Conservation (phyloP, 1,140 invertebrate genomes). For the Scaptomyza montana region DNA sequence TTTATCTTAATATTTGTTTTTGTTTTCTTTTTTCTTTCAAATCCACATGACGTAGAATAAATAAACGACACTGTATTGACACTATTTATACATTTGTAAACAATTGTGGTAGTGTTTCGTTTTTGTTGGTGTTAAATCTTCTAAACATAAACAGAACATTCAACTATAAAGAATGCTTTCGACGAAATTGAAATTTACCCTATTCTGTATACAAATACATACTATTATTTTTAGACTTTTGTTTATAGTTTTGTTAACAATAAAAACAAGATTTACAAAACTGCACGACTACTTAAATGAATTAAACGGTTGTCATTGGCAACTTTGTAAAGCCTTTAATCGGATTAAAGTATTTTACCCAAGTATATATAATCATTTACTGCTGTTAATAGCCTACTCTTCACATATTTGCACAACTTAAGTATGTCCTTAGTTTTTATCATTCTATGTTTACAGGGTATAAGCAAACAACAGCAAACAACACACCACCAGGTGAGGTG, state of each 20-base stretch:
- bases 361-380: too few relatives aligned
- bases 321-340: too few relatives aligned
- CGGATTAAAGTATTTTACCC: too few relatives aligned
- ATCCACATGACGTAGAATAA: slow-evolving; percentile 24
- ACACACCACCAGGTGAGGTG: slow-evolving; percentile 10
- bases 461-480: neutral
- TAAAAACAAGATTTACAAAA: too few relatives aligned
- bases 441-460: slow-evolving; percentile 3
- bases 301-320: too few relatives aligned
- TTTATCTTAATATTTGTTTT: neutral
- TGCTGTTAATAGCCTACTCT: neutral
- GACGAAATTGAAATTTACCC: too few relatives aligned
- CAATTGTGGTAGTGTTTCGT: neutral
- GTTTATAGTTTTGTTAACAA: too few relatives aligned
- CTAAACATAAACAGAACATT: neutral
- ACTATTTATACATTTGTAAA: slow-evolving; percentile 7
- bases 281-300: too few relatives aligned
- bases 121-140: neutral
- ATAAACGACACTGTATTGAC: slow-evolving; percentile 19
- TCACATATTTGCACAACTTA: neutral
- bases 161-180: neutral
- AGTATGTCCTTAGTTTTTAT: neutral
- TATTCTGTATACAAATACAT: too few relatives aligned
- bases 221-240: too few relatives aligned
- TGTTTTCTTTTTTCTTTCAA: neutral